Base-by-base conservation (phyloP, 2,113 vertebrate species). In the Zosterops hypoxanthus region DNA sequence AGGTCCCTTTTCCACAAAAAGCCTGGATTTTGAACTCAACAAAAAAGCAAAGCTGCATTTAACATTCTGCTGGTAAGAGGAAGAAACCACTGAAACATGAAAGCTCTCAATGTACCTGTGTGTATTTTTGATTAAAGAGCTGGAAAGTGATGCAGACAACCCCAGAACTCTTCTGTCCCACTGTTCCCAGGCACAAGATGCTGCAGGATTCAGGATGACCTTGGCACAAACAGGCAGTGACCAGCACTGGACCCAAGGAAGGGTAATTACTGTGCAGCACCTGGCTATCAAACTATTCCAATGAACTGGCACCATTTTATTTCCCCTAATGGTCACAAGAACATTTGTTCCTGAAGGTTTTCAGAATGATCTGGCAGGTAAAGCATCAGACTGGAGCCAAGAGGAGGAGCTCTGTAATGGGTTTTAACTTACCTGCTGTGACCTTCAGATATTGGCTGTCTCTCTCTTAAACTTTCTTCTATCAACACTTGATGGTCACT, bases 311-410 rank as follows among this genome's bases (percentile, higher is more conserved):
- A 96, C 65, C 47, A 28, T 66, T 92, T 92, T 77, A 66, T 81
- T 90, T 84, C 82, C 72, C 82, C 69, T 93, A 94, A 95, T 71
- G 36, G 57, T 79, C 69, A 81, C 31, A 75, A 83, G 94, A 95
- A 90, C 94, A 96, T 90, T 96, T 94, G 86, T 28, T 96, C 81
- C 90, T 86, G 86, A 92, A 85, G 80, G 75, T 90, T 92, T 93
- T 81, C 12, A 9, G 63, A 94, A 93, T 75, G 80, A 93, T 77
- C 96, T 97, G 95, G 92, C 95, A 93, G 92, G 88, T 86, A 65
- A 81, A 91, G 57, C 87, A 92, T 11, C 94, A 73, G 60, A 68
- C 69, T 68, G 73, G 46, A 90, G 90, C 94, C 95, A 92, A 96
- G 88, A 92, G 81, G 72, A 97, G 75, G 68, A 92, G 94, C 80